Evolutionary conservation across 2,797 vertebrate species (phyloP).

Genomic region (Gila robusta): DNA sequence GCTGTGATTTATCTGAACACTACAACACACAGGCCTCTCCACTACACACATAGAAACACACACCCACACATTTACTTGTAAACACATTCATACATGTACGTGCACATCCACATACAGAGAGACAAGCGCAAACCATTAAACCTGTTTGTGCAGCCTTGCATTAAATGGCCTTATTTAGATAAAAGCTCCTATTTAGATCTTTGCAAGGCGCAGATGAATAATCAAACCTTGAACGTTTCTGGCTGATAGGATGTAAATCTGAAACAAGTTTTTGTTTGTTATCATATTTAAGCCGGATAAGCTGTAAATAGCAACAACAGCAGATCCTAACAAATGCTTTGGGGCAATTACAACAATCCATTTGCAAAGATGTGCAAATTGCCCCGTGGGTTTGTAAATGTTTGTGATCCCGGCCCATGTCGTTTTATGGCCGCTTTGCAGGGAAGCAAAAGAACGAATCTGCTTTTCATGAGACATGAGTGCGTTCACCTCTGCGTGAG

Average conservation of each 20-base stretch:
- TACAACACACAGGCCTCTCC: slow-evolving; percentile 60
- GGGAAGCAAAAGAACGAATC: not conserved
- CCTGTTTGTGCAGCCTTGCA: slow-evolving; percentile 42
- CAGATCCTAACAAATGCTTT: slow-evolving; percentile 28
- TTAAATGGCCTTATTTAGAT: slow-evolving; percentile 24
- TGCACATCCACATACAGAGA: slow-evolving; percentile 46
- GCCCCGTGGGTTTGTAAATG: not conserved
- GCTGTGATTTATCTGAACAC: slow-evolving; percentile 68
- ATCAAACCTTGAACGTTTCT: slow-evolving; percentile 20
- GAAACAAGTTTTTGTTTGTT: slow-evolving; percentile 21
- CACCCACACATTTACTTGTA: slow-evolving; percentile 41
- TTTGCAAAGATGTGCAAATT: slow-evolving; percentile 21
- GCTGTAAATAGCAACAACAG: not conserved
- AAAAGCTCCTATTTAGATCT: slow-evolving; percentile 27
- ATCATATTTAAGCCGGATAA: slow-evolving; percentile 30
- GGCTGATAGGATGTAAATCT: not conserved
- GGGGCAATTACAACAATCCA: slow-evolving; percentile 2
- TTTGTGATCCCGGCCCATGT: not conserved
- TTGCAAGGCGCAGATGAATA: slow-evolving; percentile 31
- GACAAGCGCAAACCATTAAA: slow-evolving; percentile 37
- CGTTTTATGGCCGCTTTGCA: not conserved
- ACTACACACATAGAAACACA: slow-evolving; percentile 30
- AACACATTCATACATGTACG: slow-evolving; percentile 48
- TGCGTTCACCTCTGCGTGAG: slow-evolving; percentile 18
- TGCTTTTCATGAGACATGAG: slow-evolving; percentile 30